These are phyloP conservation scores for Dynastes hyllus DNA, from an alignment of 2,888 invertebrate genomes.

Conservation along the genomic window DNA sequence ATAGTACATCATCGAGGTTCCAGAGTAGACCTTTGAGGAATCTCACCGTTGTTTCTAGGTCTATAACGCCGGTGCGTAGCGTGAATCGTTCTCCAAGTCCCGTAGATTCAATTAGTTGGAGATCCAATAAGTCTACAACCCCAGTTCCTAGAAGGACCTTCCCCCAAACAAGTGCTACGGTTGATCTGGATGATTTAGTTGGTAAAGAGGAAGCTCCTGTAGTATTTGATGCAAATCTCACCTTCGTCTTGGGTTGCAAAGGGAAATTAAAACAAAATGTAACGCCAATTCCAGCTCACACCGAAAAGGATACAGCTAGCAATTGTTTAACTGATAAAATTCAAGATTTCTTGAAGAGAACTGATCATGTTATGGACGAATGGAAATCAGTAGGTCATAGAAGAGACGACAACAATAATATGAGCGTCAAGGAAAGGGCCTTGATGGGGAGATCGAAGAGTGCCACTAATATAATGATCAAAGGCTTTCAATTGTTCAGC, in stretches of 20 bases:
- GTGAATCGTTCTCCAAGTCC: conserved; percentile 61
- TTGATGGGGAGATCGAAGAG: conserved; percentile 79
- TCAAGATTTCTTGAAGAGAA: conserved; percentile 84
- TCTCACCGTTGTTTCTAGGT: conserved; percentile 63
- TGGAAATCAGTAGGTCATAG: conserved; percentile 84
- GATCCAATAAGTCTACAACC: conserved; percentile 70
- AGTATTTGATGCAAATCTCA: conserved; percentile 87
- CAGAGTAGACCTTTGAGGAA: conserved; percentile 69
- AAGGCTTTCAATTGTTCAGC: conserved; percentile 83
- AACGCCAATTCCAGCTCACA: conserved; percentile 83
- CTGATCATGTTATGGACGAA: conserved; percentile 92
- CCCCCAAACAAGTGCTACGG: conserved; percentile 72
- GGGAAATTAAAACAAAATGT: conserved; percentile 79
- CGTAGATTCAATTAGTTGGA: conserved; percentile 60
- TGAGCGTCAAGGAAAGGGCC: conserved; percentile 41
- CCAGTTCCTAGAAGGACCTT: conserved; percentile 77
- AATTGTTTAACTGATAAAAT: conserved; percentile 85
- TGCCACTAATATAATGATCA: conserved; percentile 88
- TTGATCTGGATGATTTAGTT: conserved; percentile 75
- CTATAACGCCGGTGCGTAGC: conserved; percentile 53
- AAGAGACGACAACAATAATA: conserved; percentile 64
- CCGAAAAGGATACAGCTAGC: conserved; percentile 85
- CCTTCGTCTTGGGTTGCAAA: conserved; percentile 84
- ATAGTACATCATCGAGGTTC: conserved; percentile 60
- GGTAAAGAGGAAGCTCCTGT: conserved; percentile 84